A percentile compares a stretch with the other conserved stretches of the same genome.
Evolutionary conservation across 1,140 invertebrate genomes (phyloP).

Genomic region (Lamellibrachia luymesi): DNA sequence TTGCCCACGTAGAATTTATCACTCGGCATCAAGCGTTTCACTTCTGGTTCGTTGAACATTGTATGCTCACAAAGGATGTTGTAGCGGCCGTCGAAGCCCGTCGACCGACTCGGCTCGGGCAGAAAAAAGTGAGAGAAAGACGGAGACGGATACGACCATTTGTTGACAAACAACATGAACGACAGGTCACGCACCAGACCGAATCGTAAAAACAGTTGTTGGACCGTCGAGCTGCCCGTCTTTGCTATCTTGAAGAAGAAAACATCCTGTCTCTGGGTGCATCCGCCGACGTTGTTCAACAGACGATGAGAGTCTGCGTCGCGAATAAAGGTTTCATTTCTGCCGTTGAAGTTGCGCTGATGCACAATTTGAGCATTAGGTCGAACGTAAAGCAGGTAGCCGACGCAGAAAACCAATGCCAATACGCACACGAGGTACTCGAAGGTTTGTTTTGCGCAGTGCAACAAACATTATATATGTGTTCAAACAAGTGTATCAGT

Average conservation of each 20-base stretch:
- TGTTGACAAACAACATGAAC: slow-evolving; percentile 10
- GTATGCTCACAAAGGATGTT: slow-evolving; percentile 8
- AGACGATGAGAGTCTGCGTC: not conserved
- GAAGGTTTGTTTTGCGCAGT: not conserved
- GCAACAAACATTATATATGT: not conserved
- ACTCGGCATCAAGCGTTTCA: not conserved
- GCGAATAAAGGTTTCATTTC: not conserved
- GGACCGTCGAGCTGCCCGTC: not conserved
- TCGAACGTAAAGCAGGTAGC: not conserved
- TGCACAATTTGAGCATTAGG: not conserved
- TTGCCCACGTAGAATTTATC: not conserved
- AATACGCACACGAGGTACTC: not conserved
- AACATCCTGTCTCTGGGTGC: not conserved
- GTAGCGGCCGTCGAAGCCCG: not conserved
- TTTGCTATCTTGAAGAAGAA: slow-evolving; percentile 7
- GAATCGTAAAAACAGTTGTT: slow-evolving; percentile 6
- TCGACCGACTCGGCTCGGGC: not conserved
- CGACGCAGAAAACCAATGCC: not conserved
- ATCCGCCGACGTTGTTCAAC: not conserved
- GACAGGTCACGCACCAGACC: slow-evolving; percentile 1
- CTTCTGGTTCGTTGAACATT: not conserved
- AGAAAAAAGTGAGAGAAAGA: not conserved
- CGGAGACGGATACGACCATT: not conserved
- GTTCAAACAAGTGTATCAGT: not conserved
- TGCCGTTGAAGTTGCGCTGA: not conserved